Percentiles rank a stretch among this genome's conserved stretches.
phyloP scores from a whole-genome alignment of 2,113 vertebrate species.

The Sorex fumeus region DNA sequence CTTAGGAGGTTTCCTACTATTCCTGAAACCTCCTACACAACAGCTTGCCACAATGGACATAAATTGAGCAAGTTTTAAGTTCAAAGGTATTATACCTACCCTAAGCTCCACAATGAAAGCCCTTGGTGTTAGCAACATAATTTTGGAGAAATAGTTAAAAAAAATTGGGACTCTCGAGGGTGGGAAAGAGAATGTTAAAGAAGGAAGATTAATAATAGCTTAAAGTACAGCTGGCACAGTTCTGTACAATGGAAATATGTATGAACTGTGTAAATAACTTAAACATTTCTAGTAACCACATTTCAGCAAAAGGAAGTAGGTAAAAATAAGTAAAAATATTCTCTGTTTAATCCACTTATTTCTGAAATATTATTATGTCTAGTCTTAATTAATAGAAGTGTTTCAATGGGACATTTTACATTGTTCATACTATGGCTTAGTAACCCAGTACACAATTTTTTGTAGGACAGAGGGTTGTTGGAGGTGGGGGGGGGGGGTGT shows the following conservation, averaged over 20 bases:
- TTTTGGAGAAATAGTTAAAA: constrained; percentile 23
- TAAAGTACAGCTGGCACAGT: neutral
- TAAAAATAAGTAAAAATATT: neutral
- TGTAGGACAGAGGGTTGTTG: too few species aligned
- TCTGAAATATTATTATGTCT: constrained; percentile 29
- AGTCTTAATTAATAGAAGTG: neutral
- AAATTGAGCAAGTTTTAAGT: neutral
- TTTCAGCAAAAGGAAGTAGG: neutral
- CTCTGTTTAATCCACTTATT: neutral
- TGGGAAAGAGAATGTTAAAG: neutral
- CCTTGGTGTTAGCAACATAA: neutral
- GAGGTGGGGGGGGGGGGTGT: too few species aligned
- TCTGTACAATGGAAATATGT: neutral
- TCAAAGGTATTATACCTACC: neutral
- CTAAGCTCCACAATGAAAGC: neutral
- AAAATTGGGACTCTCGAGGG: neutral
- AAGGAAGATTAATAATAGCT: neutral
- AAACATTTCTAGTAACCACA: neutral
- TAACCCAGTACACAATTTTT: neutral
- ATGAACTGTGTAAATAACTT: neutral
- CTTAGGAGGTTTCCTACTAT: neutral
- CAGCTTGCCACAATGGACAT: neutral
- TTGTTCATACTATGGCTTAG: neutral
- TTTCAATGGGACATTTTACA: constrained; percentile 18
- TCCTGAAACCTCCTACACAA: neutral